phyloP scores from a whole-genome alignment of 1,140 invertebrate genomes.

The Pseudomyrmex sp. region DNA sequence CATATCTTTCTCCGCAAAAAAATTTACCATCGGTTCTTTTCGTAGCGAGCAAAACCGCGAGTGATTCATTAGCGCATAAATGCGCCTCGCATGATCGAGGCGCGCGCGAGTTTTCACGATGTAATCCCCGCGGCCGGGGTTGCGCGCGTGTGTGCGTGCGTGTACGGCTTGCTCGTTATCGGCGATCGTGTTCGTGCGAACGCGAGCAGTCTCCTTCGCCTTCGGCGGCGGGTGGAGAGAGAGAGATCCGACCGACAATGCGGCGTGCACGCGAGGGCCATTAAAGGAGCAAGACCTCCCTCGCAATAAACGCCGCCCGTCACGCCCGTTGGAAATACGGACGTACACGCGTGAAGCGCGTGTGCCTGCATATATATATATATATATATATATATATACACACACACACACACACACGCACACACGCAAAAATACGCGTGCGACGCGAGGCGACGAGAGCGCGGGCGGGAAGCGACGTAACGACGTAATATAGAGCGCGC shows the following conservation, averaged over 20 bases:
- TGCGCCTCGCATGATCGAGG: slow-evolving; percentile 41
- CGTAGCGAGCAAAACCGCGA: neutral
- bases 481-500: slow-evolving; percentile 59
- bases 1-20: neutral
- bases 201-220: slow-evolving; percentile 30
- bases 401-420: slow-evolving; percentile 4
- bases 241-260: slow-evolving; percentile 48
- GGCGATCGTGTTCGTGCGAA: slow-evolving; percentile 48
- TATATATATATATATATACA: too few relatives aligned
- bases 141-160: slow-evolving; percentile 26
- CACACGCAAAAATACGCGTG: neutral
- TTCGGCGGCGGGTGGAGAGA: slow-evolving; percentile 4
- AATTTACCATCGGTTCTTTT: slow-evolving; percentile 23
- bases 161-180: slow-evolving; percentile 60
- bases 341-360: slow-evolving; percentile 37
- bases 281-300: slow-evolving; percentile 70
- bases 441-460: neutral
- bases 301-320: slow-evolving; percentile 62
- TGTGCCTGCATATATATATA: slow-evolving; percentile 6
- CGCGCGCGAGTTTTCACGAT: slow-evolving; percentile 39
- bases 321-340: slow-evolving; percentile 51
- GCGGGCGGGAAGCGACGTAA: slow-evolving; percentile 35
- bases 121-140: slow-evolving; percentile 20
- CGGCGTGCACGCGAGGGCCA: slow-evolving; percentile 61
- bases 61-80: slow-evolving; percentile 50